A percentile compares a stretch with the other conserved stretches of the same genome.
Conservation (phyloP, 37 sponge, comb jelly and placozoan species). For the Oscarella lobularis region DNA sequence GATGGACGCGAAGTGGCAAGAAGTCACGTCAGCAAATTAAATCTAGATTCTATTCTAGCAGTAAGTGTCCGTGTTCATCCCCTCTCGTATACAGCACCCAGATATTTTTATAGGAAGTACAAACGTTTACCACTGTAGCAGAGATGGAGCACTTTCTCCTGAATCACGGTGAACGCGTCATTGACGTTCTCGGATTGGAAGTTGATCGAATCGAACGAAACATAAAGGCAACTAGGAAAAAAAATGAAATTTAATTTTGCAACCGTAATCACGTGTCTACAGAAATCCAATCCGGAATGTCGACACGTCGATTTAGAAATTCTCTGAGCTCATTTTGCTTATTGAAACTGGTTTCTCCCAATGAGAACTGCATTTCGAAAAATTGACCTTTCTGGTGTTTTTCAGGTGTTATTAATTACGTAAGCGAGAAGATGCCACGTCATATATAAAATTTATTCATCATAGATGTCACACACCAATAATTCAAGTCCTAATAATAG, state of each 20-base stretch:
- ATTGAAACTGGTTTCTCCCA: too few species aligned
- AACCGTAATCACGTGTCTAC: background rate
- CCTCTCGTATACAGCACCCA: background rate
- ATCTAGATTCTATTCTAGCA: slow-evolving; percentile 40
- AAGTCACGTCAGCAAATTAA: slow-evolving; percentile 37
- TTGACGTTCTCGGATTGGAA: slow-evolving; percentile 65
- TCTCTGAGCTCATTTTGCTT: too few species aligned
- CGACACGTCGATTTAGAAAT: slow-evolving; percentile 91
- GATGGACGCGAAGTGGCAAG: slow-evolving; percentile 80
- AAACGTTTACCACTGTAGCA: slow-evolving; percentile 31
- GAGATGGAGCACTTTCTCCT: slow-evolving; percentile 70
- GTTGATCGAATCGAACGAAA: slow-evolving; percentile 76
- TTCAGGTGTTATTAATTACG: too few species aligned
- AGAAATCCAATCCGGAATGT: slow-evolving; percentile 78
- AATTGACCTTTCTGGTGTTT: too few species aligned
- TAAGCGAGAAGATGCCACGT: too few species aligned
- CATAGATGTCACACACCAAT: too few species aligned
- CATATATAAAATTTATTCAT: too few species aligned
- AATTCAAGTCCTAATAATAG: too few species aligned
- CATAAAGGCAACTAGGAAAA: slow-evolving; percentile 42
- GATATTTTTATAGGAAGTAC: slow-evolving; percentile 38
- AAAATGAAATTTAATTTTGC: background rate
- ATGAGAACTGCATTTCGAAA: too few species aligned
- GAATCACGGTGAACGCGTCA: slow-evolving; percentile 76
- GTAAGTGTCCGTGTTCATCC: slow-evolving; percentile 7